Percentiles rank a stretch among this genome's conserved stretches.
These are phyloP conservation scores for Cavia porcellus DNA, from an alignment of 2,113 vertebrate genomes.

Conservation along the genomic window DNA sequence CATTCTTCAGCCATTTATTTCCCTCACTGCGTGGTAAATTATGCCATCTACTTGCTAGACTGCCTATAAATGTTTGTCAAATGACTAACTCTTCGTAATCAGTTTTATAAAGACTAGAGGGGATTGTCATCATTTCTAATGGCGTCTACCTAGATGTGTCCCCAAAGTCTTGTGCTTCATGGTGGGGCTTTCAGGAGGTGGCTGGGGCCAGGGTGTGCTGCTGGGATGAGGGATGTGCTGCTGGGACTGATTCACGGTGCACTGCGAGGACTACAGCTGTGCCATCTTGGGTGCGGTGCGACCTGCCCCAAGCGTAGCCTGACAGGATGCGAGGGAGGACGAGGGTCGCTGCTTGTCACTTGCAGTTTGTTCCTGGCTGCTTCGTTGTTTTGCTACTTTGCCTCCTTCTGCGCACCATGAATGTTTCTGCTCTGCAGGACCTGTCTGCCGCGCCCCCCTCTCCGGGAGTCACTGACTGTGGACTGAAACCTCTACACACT, in stretches of 20 bases:
- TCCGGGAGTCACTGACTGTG: not conserved
- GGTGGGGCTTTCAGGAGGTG: not conserved
- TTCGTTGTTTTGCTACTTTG: not conserved
- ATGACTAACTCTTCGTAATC: constrained; percentile 40
- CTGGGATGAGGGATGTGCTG: not conserved
- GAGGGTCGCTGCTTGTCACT: not conserved
- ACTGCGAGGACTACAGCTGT: not conserved
- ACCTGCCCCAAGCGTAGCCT: not conserved
- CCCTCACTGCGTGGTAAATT: not conserved
- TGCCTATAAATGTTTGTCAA: constrained; percentile 54
- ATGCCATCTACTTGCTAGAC: not conserved
- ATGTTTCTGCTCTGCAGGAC: not conserved
- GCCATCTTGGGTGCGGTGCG: not conserved
- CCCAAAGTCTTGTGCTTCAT: not conserved
- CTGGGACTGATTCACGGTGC: not conserved
- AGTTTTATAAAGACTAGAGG: constrained; percentile 25
- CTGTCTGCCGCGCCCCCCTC: not conserved
- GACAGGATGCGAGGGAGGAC: not conserved
- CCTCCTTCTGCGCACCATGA: not conserved
- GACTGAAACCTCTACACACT: not conserved
- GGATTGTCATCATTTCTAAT: not conserved
- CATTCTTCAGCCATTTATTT: not conserved
- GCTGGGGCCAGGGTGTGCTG: not conserved
- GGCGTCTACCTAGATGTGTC: not conserved
- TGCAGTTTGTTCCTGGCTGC: not conserved